Evolutionary conservation across 2,797 vertebrate species (phyloP), one percentile per base, ranked within the genome.

Genomic region (Scolopax rusticola): DNA sequence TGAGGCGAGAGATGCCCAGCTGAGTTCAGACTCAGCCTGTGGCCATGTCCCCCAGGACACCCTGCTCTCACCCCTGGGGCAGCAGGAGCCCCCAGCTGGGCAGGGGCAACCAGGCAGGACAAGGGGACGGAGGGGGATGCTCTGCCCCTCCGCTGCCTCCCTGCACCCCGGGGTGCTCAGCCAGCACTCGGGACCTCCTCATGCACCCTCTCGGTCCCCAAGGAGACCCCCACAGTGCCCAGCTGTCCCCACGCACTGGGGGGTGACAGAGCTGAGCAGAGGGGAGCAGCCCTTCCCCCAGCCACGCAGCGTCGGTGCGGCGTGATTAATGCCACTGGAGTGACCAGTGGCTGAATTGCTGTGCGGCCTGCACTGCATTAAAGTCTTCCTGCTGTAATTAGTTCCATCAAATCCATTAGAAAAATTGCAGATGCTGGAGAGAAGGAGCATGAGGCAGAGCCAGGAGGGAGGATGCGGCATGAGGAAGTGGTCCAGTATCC

Each of bases 381-480:
- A 57, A 53, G 70, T 12, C 89, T 89, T 86, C 84, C 89, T 68
- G 82, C 76, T 90, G 91, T 85, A 95, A 96, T 96, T 93, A 96
- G 61, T 30, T 51, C 91, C 92, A 71, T 7, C 81, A 47, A 75
- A 82, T 82, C 83, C 40, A 95, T 95, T 92, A 92, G 91, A 88
- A 76, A 95, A 96, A 95, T 88, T 95, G 95, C 83, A 94, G 89
- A 80, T 93, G 94, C 87, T 53, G 84, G n/a, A 73, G 83, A 92
- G 85, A 85, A 45, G 51, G 70, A 90, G 84, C 41, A 0, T 56
- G 75, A 92, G 84, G 85, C 91, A 94, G 80, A 65, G 70, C 67
- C 68, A 8, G 69, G 25, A 36, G 67, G 75, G 30, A 59, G 47
- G 86, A 89, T 53, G 74, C 40, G 2, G 81, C 84, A 87, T 3